Percentiles rank a stretch among this genome's conserved stretches.
phyloP scores from a whole-genome alignment of 2,888 invertebrate species.

The Atethmia centrago region DNA sequence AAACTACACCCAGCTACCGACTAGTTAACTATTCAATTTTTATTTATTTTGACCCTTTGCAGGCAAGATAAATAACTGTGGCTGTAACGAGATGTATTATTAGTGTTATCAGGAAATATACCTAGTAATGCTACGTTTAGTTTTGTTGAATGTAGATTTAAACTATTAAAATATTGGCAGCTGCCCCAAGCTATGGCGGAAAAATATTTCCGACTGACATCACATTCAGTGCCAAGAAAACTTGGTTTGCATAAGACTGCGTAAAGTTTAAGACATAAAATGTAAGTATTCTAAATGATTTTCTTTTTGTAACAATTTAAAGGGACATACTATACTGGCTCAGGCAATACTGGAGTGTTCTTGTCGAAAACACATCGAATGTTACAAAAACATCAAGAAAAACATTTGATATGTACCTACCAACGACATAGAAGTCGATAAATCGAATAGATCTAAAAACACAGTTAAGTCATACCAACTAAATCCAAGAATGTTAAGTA shows the following conservation, averaged over 20 bases:
- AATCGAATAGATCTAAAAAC: conserved; percentile 63
- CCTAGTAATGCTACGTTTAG: conserved; percentile 13
- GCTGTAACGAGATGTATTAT: conserved; percentile 40
- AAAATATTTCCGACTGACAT: conserved; percentile 53
- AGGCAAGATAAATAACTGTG: conserved; percentile 62
- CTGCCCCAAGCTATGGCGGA: conserved; percentile 23
- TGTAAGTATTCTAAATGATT: conserved; percentile 14
- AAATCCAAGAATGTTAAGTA: conserved; percentile 67
- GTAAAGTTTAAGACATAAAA: conserved; percentile 10
- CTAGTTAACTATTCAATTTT: conserved; percentile 70
- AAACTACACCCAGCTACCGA: conserved; percentile 81
- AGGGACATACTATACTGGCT: not conserved
- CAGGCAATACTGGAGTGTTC: not conserved
- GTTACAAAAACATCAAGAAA: conserved; percentile 60
- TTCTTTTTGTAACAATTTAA: conserved; percentile 11
- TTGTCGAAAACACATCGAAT: conserved; percentile 50
- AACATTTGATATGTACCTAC: conserved; percentile 54
- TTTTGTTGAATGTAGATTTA: conserved; percentile 21
- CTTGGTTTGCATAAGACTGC: conserved; percentile 29
- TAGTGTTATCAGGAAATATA: not conserved
- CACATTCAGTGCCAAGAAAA: conserved; percentile 36
- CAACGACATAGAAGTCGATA: conserved; percentile 60
- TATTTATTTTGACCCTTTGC: conserved; percentile 77
- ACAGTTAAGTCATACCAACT: conserved; percentile 62
- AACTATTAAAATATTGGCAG: conserved; percentile 43